phyloP scores from a whole-genome alignment of 1,140 invertebrate genomes.

The Drosophila ambigua region DNA sequence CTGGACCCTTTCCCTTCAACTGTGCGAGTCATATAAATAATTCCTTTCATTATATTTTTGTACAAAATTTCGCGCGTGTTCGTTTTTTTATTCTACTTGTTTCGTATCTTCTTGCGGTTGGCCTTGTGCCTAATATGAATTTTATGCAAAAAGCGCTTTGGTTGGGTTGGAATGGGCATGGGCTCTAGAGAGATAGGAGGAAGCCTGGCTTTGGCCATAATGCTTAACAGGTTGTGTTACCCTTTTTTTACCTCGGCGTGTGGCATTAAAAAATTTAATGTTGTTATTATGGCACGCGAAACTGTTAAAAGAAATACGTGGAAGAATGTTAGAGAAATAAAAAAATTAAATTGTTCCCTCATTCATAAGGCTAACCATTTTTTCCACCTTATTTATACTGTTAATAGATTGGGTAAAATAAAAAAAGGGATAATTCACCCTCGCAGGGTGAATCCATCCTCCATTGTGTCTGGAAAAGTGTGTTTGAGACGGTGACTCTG shows the following conservation, averaged over 20 bases:
- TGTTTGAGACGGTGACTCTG: no score
- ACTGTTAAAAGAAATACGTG: constrained; percentile 21
- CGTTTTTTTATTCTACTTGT: constrained; percentile 49
- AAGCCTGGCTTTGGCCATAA: constrained; percentile 50
- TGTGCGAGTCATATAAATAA: constrained; percentile 68
- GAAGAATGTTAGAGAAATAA: constrained; percentile 18
- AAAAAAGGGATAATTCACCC: no score
- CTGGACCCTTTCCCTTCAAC: constrained; percentile 6
- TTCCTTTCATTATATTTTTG: constrained; percentile 72
- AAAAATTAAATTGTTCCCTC: constrained; percentile 2
- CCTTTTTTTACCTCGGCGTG: constrained; percentile 31
- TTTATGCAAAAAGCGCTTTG: constrained; percentile 65
- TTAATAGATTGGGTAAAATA: no score
- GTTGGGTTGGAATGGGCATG: constrained; percentile 5
- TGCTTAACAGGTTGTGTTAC: constrained; percentile 44
- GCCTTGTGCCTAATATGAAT: constrained; percentile 79
- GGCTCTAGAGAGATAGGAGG: no score
- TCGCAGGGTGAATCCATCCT: no score
- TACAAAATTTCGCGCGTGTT: constrained; percentile 54
- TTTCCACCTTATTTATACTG: constrained; percentile 6
- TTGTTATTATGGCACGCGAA: constrained; percentile 46
- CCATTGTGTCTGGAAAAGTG: no score
- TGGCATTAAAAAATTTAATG: constrained; percentile 66
- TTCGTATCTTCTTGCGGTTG: constrained; percentile 56
- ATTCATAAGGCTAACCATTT: background rate